Percentiles rank a stretch among this genome's conserved stretches.
Conservation (phyloP, 2,113 vertebrate genomes). For the Poeciliopsis prolifica region DNA sequence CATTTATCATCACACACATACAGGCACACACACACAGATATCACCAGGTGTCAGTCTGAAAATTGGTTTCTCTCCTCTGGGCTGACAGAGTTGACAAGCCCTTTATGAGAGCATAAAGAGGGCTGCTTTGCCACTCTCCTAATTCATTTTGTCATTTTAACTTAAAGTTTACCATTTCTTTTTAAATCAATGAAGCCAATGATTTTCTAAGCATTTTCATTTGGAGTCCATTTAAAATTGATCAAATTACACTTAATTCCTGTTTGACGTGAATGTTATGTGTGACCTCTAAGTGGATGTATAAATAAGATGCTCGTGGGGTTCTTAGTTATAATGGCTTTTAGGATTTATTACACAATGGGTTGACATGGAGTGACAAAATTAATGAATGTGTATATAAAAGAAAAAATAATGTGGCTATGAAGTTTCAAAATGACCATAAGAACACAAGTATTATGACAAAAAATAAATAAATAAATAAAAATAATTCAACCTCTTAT, state of each 20-base stretch:
- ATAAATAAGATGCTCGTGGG: slow-evolving; percentile 11
- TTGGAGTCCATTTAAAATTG: slow-evolving; percentile 21
- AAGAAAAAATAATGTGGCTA: not conserved
- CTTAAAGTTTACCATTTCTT: slow-evolving; percentile 52
- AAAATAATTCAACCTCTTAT: no score
- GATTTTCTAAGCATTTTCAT: slow-evolving; percentile 37
- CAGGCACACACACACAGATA: slow-evolving; percentile 10
- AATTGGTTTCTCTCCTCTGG: slow-evolving; percentile 73
- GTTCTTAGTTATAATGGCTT: slow-evolving; percentile 8
- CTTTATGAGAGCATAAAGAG: slow-evolving; percentile 74
- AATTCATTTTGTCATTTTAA: slow-evolving; percentile 43
- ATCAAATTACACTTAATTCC: slow-evolving; percentile 21
- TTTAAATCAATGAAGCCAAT: slow-evolving; percentile 47
- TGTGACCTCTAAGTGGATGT: slow-evolving; percentile 1
- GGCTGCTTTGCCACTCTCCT: slow-evolving; percentile 28
- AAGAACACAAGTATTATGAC: no score
- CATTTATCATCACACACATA: not conserved
- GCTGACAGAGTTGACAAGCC: slow-evolving; percentile 74
- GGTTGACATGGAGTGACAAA: not conserved
- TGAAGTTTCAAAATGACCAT: not conserved
- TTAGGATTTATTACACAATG: not conserved
- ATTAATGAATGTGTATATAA: slow-evolving; percentile 9
- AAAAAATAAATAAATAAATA: no score
- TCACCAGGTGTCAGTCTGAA: slow-evolving; percentile 69
- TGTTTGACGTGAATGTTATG: slow-evolving; percentile 12